Percentiles rank a stretch among this genome's conserved stretches.
phyloP scores from a whole-genome alignment of 1,140 invertebrate species.

The Oreohelix idahoensis region DNA sequence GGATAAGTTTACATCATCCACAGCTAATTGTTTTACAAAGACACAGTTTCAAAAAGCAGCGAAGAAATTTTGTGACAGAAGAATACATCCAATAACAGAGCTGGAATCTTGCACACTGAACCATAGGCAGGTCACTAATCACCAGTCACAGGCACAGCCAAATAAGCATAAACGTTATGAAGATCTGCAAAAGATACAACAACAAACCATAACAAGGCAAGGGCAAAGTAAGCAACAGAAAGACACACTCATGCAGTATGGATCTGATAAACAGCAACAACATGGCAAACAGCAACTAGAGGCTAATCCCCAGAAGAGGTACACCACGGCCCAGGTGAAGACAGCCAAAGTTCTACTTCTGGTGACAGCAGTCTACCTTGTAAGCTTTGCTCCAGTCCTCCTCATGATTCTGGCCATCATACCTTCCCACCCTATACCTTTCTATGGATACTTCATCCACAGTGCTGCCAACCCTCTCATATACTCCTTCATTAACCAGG shows the following conservation, averaged over 20 bases:
- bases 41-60: neutral
- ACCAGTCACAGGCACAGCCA: neutral
- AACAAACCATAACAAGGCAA: neutral
- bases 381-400: constrained; percentile 62
- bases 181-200: neutral
- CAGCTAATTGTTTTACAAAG: neutral
- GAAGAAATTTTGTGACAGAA: neutral
- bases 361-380: constrained; percentile 59
- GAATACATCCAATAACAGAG: neutral
- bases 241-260: neutral
- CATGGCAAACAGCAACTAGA: neutral
- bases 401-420: constrained; percentile 52
- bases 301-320: neutral
- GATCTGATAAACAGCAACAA: neutral
- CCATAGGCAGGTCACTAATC: neutral
- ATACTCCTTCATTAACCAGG: constrained; percentile 69
- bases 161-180: neutral
- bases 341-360: constrained; percentile 61
- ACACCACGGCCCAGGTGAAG: constrained; percentile 53
- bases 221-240: neutral
- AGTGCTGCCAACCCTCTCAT: constrained; percentile 70
- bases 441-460: constrained; percentile 69
- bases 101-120: neutral
- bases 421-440: constrained; percentile 51
- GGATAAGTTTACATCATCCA: neutral